Conservation (phyloP, 2,113 vertebrate genomes). For the Platysternon megacephalum region DNA sequence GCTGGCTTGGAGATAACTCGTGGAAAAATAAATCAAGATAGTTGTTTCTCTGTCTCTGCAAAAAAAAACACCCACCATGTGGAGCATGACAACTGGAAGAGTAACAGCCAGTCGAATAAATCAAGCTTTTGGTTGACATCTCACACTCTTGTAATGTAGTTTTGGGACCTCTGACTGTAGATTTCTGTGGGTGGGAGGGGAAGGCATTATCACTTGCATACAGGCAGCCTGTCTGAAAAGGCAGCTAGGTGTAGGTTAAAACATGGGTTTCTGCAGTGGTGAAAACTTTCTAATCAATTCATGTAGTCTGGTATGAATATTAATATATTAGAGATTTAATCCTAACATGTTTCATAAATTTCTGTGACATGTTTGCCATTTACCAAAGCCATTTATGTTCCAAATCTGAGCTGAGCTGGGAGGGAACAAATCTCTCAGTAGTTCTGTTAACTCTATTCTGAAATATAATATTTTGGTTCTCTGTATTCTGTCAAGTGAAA, state of each 20-base stretch:
- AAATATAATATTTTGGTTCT: background rate
- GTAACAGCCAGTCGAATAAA: background rate
- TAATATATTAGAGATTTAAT: background rate
- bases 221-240: background rate
- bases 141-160: background rate
- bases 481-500: background rate
- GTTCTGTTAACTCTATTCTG: background rate
- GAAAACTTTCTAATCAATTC: conserved; percentile 47
- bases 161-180: background rate
- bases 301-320: background rate
- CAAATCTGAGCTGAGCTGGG: background rate
- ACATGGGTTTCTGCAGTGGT: background rate
- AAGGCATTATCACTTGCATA: background rate
- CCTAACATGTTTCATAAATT: background rate
- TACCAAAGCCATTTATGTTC: background rate
- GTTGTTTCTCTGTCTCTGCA: background rate
- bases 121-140: background rate
- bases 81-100: fast-evolving
- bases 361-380: background rate
- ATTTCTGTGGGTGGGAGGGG: background rate
- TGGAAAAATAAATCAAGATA: background rate
- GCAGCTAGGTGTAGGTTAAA: background rate
- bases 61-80: background rate
- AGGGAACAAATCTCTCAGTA: background rate
- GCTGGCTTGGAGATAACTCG: background rate